phyloP scores from a whole-genome alignment of 1,140 invertebrate genomes.

The Meloidogyne hapla region DNA sequence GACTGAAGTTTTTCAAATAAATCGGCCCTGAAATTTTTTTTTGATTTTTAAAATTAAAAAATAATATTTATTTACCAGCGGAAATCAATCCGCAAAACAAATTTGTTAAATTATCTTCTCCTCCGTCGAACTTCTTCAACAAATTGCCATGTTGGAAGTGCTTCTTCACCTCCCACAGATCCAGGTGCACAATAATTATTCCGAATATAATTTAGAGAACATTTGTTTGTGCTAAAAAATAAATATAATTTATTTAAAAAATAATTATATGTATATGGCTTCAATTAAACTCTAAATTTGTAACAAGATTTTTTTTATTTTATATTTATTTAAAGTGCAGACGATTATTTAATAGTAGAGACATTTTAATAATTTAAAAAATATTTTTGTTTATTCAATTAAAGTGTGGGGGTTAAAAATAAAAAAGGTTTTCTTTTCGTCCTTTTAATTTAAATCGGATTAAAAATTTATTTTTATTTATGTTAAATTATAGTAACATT shows the following conservation, averaged over 20 bases:
- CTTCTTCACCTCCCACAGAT: neutral
- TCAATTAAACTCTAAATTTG: no score
- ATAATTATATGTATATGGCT: no score
- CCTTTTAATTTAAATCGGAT: no score
- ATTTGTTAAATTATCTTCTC: neutral
- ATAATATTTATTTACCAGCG: neutral
- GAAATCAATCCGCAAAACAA: neutral
- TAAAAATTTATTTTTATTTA: no score
- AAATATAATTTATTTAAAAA: neutral
- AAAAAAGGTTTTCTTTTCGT: no score
- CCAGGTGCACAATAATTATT: slow-evolving; percentile 24
- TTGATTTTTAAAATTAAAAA: neutral
- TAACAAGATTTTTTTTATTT: no score
- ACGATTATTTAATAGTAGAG: no score
- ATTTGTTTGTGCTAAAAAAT: slow-evolving; percentile 24
- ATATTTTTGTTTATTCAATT: no score
- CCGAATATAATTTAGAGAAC: slow-evolving; percentile 26
- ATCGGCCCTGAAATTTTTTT: neutral
- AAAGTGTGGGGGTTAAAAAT: no score
- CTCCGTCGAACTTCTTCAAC: slow-evolving; percentile 15
- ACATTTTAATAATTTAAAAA: no score
- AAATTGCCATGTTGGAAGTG: slow-evolving; percentile 8
- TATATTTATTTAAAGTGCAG: no score
- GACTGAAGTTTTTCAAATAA: neutral
- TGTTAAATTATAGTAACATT: no score